Base-by-base conservation (phyloP, 2,797 vertebrate genomes). In the Vultur gryphus region DNA sequence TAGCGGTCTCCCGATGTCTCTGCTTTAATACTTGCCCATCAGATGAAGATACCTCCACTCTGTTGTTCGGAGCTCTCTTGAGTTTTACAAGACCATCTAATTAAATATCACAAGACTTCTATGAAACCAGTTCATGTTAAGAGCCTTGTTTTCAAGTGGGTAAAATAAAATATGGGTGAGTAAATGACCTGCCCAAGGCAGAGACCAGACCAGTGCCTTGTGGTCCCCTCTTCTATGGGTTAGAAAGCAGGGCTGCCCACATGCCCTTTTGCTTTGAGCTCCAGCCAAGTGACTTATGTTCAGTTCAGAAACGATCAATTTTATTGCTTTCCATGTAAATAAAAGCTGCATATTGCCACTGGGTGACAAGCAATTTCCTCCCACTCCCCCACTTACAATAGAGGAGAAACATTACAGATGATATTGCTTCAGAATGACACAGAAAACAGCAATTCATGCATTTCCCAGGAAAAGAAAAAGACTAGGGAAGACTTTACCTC, bases 361-460 rank as follows among this genome's bases (percentile, higher is more conserved):
- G 67, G 49, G 67, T 93, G 90, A 94, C 90, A 95, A 89, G 84
- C 65, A 93, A 86, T 94, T 97, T 94, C 90, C 90, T 96, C 29
- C 64, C 41, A 33, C 83, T 91, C 80, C 61, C n/a, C 65, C 49
- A 14, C 0, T 12, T 88, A 41, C 29, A 89, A 77, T 65, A 71
- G 13, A 67, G 28, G 48, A 90, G 90, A 94, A 89, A 85, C n/a
- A 21, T 95, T 87, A 62, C 54, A 59, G 55, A 90, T 73, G 64
- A 64, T 52, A 43, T 11, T 4, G 41, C 29, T 89, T 85, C 61
- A 89, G 61, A 73, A 52, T 57, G 61, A 64, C 81, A 55, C 1
- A 65, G 76, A 83, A 73, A 93, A 54, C 46, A 87, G 12, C 33
- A 65, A 41, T 55, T 85, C 49, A 9, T 55, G n/a, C 29, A 26